These are phyloP conservation scores for Netelia inedita DNA, from an alignment of 2,888 invertebrate genomes.

Conservation along the genomic window DNA sequence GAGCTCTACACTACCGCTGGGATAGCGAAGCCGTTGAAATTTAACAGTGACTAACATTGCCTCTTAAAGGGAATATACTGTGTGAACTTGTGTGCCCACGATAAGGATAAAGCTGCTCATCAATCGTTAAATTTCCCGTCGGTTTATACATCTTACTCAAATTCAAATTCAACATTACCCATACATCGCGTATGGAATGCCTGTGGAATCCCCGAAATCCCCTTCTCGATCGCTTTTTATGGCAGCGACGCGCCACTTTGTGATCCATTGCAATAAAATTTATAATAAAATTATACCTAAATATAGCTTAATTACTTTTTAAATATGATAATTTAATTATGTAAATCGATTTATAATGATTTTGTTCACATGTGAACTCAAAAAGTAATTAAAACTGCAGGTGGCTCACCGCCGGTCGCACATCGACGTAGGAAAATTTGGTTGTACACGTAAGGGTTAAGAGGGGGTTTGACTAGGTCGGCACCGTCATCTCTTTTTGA, in stretches of 20 bases:
- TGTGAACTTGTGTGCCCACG: no score
- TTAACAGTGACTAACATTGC: no score
- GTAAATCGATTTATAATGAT: constrained; percentile 39
- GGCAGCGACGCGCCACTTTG: constrained; percentile 27
- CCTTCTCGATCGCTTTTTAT: constrained; percentile 20
- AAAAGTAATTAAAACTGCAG: constrained; percentile 36
- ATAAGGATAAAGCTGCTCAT: no score
- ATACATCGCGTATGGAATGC: no score
- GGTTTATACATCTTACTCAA: no score
- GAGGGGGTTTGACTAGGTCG: no score
- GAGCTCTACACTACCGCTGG: no score
- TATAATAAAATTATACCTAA: constrained; percentile 26
- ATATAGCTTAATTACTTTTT: constrained; percentile 32
- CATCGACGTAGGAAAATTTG: constrained; percentile 17
- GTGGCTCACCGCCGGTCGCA: constrained; percentile 10
- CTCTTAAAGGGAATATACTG: no score
- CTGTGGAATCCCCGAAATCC: constrained; percentile 15
- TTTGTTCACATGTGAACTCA: constrained; percentile 35
- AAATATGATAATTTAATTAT: constrained; percentile 29
- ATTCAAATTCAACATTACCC: no score
- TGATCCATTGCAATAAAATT: constrained; percentile 15
- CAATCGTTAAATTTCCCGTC: no score
- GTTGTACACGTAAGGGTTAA: constrained; percentile 10
- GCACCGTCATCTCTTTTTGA: no score
- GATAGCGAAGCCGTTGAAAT: no score